Evolutionary conservation across 2,797 vertebrate genomes (phyloP).

Genomic region (Harpagifer antarcticus): DNA sequence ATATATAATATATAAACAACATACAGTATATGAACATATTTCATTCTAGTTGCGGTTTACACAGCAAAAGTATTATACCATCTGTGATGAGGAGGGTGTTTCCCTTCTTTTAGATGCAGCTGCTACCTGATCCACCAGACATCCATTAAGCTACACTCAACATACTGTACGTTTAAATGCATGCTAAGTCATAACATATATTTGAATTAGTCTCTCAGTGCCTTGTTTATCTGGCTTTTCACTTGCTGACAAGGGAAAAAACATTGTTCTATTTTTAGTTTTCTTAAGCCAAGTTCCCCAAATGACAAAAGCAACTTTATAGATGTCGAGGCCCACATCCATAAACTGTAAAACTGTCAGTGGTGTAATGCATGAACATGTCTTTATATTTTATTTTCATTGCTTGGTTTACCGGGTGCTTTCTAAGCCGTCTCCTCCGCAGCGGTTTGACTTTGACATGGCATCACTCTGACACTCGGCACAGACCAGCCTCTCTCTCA

Average conservation of each 20-base stretch:
- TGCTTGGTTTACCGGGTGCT: slow-evolving; percentile 80
- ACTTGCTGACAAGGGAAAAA: neutral
- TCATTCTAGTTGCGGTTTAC: too few relatives aligned
- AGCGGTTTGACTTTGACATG: slow-evolving; percentile 78
- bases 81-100: too few relatives aligned
- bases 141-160: too few relatives aligned
- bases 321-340: too few relatives aligned
- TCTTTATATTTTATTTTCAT: neutral
- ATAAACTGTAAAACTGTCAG: too few relatives aligned
- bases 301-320: neutral
- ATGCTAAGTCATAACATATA: too few relatives aligned
- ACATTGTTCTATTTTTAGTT: neutral
- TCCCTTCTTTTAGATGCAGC: too few relatives aligned
- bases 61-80: too few relatives aligned
- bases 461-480: slow-evolving; percentile 85
- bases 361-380: neutral
- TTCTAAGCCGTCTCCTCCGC: slow-evolving; percentile 84
- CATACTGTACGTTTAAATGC: too few relatives aligned
- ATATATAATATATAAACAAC: too few relatives aligned
- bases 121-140: too few relatives aligned
- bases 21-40: too few relatives aligned
- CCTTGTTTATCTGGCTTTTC: neutral
- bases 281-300: neutral
- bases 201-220: neutral
- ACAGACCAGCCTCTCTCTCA: slow-evolving; percentile 82